phyloP scores from a whole-genome alignment of 2,888 invertebrate species.

The Ennomos fuscantarius region DNA sequence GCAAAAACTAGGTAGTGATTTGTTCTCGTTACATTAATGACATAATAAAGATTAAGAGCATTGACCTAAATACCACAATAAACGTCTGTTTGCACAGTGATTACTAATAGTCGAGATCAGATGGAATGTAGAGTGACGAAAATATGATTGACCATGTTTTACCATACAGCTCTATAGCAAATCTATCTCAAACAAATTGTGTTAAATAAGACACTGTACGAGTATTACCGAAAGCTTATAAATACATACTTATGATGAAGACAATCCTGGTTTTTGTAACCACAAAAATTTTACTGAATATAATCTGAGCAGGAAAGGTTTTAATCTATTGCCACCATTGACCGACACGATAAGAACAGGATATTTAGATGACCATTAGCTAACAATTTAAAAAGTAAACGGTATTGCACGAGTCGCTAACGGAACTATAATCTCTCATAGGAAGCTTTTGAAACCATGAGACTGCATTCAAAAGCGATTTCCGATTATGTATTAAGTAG shows the following conservation, averaged over 20 bases:
- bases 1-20: constrained; percentile 35
- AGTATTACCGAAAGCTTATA: too few relatives aligned
- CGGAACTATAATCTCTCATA: constrained; percentile 25
- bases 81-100: constrained; percentile 35
- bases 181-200: too few relatives aligned
- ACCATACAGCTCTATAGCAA: neutral
- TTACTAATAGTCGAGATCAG: constrained; percentile 17
- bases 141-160: neutral
- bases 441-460: constrained; percentile 37
- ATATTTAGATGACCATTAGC: constrained; percentile 8
- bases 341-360: constrained; percentile 20
- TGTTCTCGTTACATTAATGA: constrained; percentile 48
- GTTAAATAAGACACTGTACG: too few relatives aligned
- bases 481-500: constrained; percentile 59
- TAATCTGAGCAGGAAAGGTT: neutral
- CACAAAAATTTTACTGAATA: too few relatives aligned
- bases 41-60: constrained; percentile 53
- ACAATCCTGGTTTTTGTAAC: too few relatives aligned
- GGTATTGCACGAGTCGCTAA: constrained; percentile 26
- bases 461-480: constrained; percentile 53
- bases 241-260: too few relatives aligned
- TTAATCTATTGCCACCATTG: neutral
- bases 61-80: constrained; percentile 57
- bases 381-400: constrained; percentile 4
- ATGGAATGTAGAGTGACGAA: constrained; percentile 11